A percentile compares a stretch with the other conserved stretches of the same genome.
phyloP scores from a whole-genome alignment of 2,113 vertebrate species.

The Plestiodon gilberti region DNA sequence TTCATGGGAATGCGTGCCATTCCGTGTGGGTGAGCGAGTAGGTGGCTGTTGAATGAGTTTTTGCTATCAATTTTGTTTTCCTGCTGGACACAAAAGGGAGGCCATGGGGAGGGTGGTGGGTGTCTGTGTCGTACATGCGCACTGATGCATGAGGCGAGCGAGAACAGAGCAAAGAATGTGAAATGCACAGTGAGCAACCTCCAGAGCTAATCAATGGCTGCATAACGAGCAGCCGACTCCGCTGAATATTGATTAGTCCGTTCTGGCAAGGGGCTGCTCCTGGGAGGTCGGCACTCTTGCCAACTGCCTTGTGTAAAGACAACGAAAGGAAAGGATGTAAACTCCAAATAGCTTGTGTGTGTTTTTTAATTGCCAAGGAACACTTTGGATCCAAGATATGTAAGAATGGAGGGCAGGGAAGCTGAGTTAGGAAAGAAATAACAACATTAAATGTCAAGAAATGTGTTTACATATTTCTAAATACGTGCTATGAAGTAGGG shows the following conservation, averaged over 20 bases:
- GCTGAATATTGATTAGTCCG: conserved; percentile 69
- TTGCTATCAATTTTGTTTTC: conserved; percentile 45
- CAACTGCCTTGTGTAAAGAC: conserved; percentile 64
- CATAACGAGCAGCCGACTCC: conserved; percentile 22
- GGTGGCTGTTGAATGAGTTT: conserved; percentile 1
- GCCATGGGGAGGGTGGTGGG: neutral
- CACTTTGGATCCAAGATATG: conserved; percentile 21
- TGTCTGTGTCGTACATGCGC: neutral
- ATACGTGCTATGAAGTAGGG: neutral
- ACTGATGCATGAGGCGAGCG: neutral
- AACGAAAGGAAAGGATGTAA: conserved; percentile 65
- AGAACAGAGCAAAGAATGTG: conserved; percentile 35
- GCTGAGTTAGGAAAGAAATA: neutral
- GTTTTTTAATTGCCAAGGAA: conserved; percentile 52
- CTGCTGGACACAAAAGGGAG: conserved; percentile 23
- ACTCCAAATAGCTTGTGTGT: conserved; percentile 46
- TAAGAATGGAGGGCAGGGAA: neutral
- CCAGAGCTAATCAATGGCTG: conserved; percentile 63
- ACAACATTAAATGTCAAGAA: neutral
- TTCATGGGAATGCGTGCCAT: neutral
- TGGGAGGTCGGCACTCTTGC: conserved; percentile 43
- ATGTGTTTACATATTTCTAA: neutral
- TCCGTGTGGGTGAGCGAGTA: neutral
- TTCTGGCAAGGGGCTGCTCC: conserved; percentile 35
- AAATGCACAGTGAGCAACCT: conserved; percentile 29